Conservation (phyloP, 2,888 invertebrate species). For the Eupithecia pulchellata region DNA sequence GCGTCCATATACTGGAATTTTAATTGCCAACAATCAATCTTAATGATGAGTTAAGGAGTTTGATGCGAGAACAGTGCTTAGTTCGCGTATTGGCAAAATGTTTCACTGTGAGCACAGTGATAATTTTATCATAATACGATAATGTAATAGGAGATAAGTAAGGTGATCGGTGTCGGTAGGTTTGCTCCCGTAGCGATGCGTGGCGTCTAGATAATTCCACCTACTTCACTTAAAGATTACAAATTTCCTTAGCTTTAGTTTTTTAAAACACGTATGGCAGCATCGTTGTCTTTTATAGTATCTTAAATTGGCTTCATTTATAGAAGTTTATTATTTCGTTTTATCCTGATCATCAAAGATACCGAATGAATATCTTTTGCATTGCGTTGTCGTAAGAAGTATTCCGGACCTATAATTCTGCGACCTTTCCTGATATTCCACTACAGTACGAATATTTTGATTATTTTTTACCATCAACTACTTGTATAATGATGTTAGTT, state of each 20-base stretch:
- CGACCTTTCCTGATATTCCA: slow-evolving; percentile 9
- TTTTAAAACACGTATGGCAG: slow-evolving; percentile 17
- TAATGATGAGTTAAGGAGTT: slow-evolving; percentile 54
- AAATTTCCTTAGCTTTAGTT: slow-evolving; percentile 23
- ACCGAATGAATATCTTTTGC: not conserved
- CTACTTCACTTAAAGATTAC: slow-evolving; percentile 22
- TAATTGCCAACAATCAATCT: slow-evolving; percentile 51
- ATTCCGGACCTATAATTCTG: slow-evolving; percentile 4
- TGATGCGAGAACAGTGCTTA: slow-evolving; percentile 51
- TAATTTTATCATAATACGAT: slow-evolving; percentile 57
- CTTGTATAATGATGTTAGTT: slow-evolving; percentile 69
- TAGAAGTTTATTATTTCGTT: slow-evolving; percentile 29
- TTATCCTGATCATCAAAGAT: slow-evolving; percentile 13
- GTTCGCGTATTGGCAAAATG: slow-evolving; percentile 41
- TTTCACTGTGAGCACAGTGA: slow-evolving; percentile 44
- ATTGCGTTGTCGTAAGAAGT: not conserved
- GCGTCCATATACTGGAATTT: slow-evolving; percentile 57
- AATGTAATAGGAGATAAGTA: slow-evolving; percentile 58
- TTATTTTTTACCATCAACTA: slow-evolving; percentile 49
- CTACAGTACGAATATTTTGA: not conserved
- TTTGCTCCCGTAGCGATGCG: slow-evolving; percentile 30
- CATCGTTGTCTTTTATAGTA: slow-evolving; percentile 25
- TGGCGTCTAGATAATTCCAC: slow-evolving; percentile 26
- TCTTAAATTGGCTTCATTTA: slow-evolving; percentile 28
- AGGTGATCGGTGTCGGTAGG: slow-evolving; percentile 49